These are phyloP conservation scores for Pimephales promelas DNA, from an alignment of 2,113 vertebrate species.

Conservation along the genomic window DNA sequence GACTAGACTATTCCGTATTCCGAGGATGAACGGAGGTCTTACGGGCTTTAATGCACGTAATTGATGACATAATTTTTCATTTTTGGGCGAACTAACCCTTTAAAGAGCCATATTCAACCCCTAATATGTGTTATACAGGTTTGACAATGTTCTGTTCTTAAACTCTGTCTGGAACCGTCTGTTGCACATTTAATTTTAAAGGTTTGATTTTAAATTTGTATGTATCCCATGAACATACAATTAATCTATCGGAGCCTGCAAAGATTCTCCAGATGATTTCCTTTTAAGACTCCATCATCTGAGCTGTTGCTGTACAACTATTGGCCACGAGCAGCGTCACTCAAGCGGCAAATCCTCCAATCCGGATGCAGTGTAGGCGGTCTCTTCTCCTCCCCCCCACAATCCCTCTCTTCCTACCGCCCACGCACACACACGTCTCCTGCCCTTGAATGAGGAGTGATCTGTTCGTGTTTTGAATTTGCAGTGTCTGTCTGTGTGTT, in stretches of 20 bases:
- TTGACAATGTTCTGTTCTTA: too few species aligned
- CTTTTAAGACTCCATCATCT: background rate
- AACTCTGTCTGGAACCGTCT: too few species aligned
- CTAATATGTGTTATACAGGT: too few species aligned
- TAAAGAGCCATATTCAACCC: too few species aligned
- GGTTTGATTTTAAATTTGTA: too few species aligned
- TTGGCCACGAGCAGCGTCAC: conserved; percentile 22
- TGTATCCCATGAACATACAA: too few species aligned
- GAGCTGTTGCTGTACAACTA: background rate
- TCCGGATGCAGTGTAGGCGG: conserved; percentile 41
- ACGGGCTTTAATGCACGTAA: too few species aligned
- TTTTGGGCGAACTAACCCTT: too few species aligned
- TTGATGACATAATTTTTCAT: too few species aligned
- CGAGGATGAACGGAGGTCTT: too few species aligned
- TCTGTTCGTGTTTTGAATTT: conserved; percentile 18
- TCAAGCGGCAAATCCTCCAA: conserved; percentile 27
- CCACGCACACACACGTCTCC: conserved; percentile 44
- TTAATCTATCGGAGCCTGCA: background rate
- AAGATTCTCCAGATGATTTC: background rate
- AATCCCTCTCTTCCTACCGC: conserved; percentile 32
- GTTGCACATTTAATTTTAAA: too few species aligned
- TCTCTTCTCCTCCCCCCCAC: background rate
- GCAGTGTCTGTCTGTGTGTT: background rate
- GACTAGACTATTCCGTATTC: too few species aligned
- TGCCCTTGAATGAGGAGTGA: conserved; percentile 55